Evolutionary conservation across 2,113 vertebrate genomes (phyloP), one percentile per base, ranked within the genome.

Genomic region (Daboia siamensis): DNA sequence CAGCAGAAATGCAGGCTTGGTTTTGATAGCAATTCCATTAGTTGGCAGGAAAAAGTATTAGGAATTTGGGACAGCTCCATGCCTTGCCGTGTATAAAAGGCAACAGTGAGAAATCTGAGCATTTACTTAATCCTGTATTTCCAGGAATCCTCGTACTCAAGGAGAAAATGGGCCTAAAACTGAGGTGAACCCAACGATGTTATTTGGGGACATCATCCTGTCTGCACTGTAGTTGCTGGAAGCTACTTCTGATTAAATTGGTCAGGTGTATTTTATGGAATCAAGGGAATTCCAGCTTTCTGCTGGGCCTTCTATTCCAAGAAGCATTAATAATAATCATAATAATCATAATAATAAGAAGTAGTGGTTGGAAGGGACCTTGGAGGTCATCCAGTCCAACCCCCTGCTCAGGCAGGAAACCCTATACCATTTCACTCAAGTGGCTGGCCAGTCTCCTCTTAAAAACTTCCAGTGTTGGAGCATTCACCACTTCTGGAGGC

Each of bases 21-120:
- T 21, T 91, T 87, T 91, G 87, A 59, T 87, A 64, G 46, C 23
- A 64, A 87, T 87, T 48, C 64, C 57, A 59, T 64, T 87, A 91
- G 46, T 57, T 87, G 87, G 85, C 85, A 91, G 85, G 57, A 64
- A 54, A 26, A 86, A 91, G 23, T 46, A 24, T 46, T 59, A 91
- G 46, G 85, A 87, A 69, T 91, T 87, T 91, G 91, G 48, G 57
- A 44, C 12, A 23, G n/a, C 26, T 69, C 91, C 91, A 69, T 69
- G 57, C 29, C 11, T 91, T 87, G 46, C 90, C 56, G 51, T 54
- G 69, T 55, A 46, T 69, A 55, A 88, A 33, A 29, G 59, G 21
- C 85, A 87, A 51, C 57, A 64, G 23, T 9, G 3, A 46, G 86
- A 88, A 92, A 92, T 15, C 33, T 46, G 86, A 80, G 91, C 87